Evolutionary conservation across 2,888 invertebrate species (phyloP), one percentile per base, ranked within the genome.

Genomic region (Noctua janthina): DNA sequence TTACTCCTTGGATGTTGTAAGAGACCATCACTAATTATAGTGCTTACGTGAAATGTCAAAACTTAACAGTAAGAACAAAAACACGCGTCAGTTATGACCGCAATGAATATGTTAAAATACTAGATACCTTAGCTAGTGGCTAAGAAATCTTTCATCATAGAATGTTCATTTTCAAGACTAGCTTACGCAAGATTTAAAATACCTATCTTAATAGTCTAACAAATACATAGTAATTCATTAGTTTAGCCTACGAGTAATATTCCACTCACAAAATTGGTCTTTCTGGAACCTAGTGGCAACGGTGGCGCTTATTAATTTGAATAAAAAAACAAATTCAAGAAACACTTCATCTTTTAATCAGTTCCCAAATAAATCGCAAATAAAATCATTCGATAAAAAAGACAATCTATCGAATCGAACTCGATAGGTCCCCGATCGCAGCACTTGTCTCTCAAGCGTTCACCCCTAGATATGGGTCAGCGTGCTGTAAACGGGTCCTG

Each of bases 381-480:
- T 56, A 71, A 46, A 66, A 67, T 17, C 43, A 23, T 43, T 56
- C 71, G 13, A 67, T 59, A 35, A 20, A 11, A 73, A 67, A 67
- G 23, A 17, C 15, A 46, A 35, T 85, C 23, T 29, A 62, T 81
- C 81, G 79, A 78, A 79, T 85, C 68, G 56, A 76, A 72, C 77
- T 83, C 83, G 83, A 85, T 68, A 64, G 8, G 35, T 46, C 46
- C 74, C 64, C 72, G 46, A 81, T 81, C 82, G 15, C 81, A 64
- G 11, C 76, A 78, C 87, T 82, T 76, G 91, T 87, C 84, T 89
- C 88, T 91, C 85, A 88, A 90, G 78, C 91, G 81, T 91, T 92
- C 90, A 91, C 91, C 92, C 90, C 91, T 90, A 86, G 90, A 95
- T 95, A 93, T 96, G 88, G 96, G 96, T 95, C 95, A 95, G 93